Percentiles rank a stretch among this genome's conserved stretches.
Conservation (phyloP, 2,113 vertebrate species). For the Macrotus californicus region DNA sequence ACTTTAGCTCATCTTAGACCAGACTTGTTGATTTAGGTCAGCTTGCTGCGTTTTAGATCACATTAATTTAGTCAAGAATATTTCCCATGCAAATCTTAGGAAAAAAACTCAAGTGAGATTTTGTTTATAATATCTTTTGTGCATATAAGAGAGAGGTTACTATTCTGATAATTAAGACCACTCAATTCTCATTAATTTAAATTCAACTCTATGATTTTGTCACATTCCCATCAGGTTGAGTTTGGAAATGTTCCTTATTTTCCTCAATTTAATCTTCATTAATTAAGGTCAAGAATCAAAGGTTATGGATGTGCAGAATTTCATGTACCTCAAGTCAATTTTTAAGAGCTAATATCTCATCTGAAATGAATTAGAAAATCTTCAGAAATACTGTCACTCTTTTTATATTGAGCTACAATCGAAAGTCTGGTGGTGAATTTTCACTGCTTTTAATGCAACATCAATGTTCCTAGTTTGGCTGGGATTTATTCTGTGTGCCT, state of each 20-base stretch:
- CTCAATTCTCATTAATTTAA: background rate
- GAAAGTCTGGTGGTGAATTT: constrained; percentile 24
- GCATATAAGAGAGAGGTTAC: background rate
- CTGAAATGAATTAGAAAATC: constrained; percentile 41
- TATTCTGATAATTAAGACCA: background rate
- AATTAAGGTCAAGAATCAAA: background rate
- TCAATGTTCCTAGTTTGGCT: constrained; percentile 14
- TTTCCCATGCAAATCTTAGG: background rate
- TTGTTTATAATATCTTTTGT: background rate
- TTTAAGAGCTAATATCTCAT: background rate
- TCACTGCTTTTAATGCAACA: constrained; percentile 42
- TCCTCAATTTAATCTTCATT: constrained; percentile 14
- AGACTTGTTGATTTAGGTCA: background rate
- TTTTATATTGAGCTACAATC: constrained; percentile 41
- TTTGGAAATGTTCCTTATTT: background rate
- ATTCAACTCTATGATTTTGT: background rate
- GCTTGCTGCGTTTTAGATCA: background rate
- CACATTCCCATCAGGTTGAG: background rate
- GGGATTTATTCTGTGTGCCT: constrained; percentile 63
- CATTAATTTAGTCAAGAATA: background rate
- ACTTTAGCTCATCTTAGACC: background rate
- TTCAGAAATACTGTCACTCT: background rate
- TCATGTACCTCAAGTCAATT: background rate
- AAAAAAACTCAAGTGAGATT: background rate
- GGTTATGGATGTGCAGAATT: background rate